Conservation (phyloP, 2,888 invertebrate genomes). For the Arrhopalites spinosus region DNA sequence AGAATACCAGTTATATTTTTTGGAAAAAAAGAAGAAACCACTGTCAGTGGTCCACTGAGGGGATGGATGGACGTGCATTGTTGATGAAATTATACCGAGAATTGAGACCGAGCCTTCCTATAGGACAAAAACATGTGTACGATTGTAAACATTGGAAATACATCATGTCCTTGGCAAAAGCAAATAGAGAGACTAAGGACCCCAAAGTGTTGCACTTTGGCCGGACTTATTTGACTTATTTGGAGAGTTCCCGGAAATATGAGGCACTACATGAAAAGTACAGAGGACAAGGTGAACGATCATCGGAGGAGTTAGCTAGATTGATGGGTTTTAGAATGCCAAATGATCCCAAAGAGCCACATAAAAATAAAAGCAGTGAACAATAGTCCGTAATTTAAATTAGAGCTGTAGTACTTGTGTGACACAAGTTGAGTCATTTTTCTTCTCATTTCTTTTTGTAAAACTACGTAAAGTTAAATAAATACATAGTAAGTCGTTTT, state of each 20-base stretch:
- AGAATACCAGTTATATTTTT: too few species aligned
- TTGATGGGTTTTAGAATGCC: slow-evolving; percentile 85
- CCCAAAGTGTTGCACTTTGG: slow-evolving; percentile 67
- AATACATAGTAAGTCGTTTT: too few species aligned
- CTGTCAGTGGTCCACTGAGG: background rate
- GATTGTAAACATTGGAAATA: slow-evolving; percentile 49
- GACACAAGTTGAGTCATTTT: too few species aligned
- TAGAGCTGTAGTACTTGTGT: background rate
- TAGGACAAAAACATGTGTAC: slow-evolving; percentile 45
- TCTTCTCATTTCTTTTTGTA: too few species aligned
- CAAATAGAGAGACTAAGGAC: background rate
- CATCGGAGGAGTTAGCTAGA: slow-evolving; percentile 74
- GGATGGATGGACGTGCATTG: slow-evolving; percentile 2
- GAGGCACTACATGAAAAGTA: slow-evolving; percentile 74
- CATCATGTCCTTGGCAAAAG: slow-evolving; percentile 27
- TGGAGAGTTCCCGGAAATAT: slow-evolving; percentile 71
- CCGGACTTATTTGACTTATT: slow-evolving; percentile 76
- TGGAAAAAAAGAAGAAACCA: too few species aligned
- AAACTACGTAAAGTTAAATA: too few species aligned
- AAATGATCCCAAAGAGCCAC: slow-evolving; percentile 69
- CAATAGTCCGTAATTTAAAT: background rate
- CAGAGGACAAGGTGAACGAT: slow-evolving; percentile 79
- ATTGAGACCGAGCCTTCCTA: slow-evolving; percentile 44
- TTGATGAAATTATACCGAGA: slow-evolving; percentile 52
- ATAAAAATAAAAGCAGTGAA: background rate